Percentiles rank a stretch among this genome's conserved stretches.
Conservation (phyloP, 2,113 vertebrate genomes). For the Gambusia affinis region DNA sequence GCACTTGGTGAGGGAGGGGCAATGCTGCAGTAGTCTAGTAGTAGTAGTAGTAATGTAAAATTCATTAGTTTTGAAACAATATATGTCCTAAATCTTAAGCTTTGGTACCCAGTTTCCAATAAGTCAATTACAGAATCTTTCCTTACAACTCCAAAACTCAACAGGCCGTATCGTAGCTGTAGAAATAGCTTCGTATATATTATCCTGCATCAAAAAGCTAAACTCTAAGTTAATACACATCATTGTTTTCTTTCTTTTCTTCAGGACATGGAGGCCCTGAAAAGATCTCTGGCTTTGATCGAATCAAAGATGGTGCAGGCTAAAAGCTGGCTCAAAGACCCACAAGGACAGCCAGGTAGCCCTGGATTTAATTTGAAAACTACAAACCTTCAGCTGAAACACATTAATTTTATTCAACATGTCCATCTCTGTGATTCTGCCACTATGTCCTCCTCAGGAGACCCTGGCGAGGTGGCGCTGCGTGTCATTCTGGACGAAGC, state of each 20-base stretch:
- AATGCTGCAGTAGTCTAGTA: not conserved
- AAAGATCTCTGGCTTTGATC: constrained; percentile 92
- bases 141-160: no score
- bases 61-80: not conserved
- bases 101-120: no score
- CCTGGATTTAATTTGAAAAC: not conserved
- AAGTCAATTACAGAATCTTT: no score
- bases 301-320: constrained; percentile 95
- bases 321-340: constrained; percentile 95
- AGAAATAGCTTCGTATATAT: not conserved
- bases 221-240: not conserved
- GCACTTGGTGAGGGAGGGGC: not conserved
- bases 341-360: constrained; percentile 90
- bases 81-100: not conserved
- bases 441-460: constrained; percentile 76
- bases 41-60: not conserved
- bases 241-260: constrained; percentile 31
- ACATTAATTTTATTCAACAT: not conserved
- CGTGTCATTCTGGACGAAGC: constrained; percentile 95
- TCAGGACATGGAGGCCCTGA: constrained; percentile 97
- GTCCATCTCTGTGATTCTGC: constrained; percentile 2
- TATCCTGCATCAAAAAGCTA: not conserved
- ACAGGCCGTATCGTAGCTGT: no score
- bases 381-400: not conserved
- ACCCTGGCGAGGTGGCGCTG: constrained; percentile 91